Evolutionary conservation across 2,888 invertebrate genomes (phyloP), one percentile per base, ranked within the genome.

Genomic region (Vannuccia rotundouncinata): DNA sequence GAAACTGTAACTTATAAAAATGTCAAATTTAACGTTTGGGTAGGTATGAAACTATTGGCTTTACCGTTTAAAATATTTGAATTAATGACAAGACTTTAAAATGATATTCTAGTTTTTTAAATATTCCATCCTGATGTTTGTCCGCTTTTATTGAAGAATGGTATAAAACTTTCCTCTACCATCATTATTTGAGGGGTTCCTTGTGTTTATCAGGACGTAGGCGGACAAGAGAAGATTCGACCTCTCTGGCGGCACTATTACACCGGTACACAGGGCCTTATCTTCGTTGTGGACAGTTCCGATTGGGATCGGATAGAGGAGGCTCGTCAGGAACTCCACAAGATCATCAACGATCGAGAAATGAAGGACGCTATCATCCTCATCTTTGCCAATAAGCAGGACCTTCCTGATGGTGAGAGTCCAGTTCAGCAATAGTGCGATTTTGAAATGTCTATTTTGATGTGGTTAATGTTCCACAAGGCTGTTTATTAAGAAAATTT

Each of bases 321-420:
- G 90, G 98, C 98, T 78, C 91, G 96, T 84, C 95, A 96, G 89
- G 98, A 99, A 89, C 91, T 99, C 83, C 97, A 99, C 91, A 91
- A 96, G 89, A 99, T 99, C 89, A 97, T 99, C 88, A 98, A 98
- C 89, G 99, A 99, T 90, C 91, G 98, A 86, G 98, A 99, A 90
- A 99, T 99, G 98, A 92, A 95, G 85, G 98, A 99, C 90, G 96
- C 97, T 84, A 95, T 98, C 89, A 96, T 99, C 89, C 92, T 99
- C 89, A 95, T 99, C 89, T 99, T 98, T 91, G 99, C 98, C 87
- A 99, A 99, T 90, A 99, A 99, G 91, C 99, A 99, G 91, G 99
- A 88, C 83, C 92, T 99, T 90, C 94, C 95, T 83, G 96, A 97
- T 89, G 99, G 98, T 85, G 98, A 99, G 98, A 97, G 97, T 90